Base-by-base conservation (phyloP, 2,113 vertebrate species). In the Brachypodius melanocephalos region DNA sequence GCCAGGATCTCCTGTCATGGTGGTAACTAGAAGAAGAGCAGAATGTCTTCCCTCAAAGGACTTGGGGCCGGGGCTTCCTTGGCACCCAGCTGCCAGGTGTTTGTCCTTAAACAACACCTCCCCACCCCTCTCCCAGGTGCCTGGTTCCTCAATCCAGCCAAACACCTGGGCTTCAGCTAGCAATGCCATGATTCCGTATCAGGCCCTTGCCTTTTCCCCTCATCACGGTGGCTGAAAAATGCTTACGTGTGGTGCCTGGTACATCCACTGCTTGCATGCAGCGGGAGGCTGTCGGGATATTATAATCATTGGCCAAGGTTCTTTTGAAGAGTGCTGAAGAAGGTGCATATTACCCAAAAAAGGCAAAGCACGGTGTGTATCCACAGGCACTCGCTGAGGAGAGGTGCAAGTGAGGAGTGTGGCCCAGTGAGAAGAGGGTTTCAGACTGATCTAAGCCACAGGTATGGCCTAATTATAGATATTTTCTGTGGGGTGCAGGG, bases 381-480 rank as follows among this genome's bases (percentile, higher is more conserved):
- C 21, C 49, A 29, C 0, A 1, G 65, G 12, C 31, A 14, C 19
- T 49, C 40, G 17, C 42, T 62, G 55, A 45, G 61, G 28, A 51
- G 36, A 43, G 71, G 40, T 8, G 18, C 63, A 61, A 62, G 17
- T n/a, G 40, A 49, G 32, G 22, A 77, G 4, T 0, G 0, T 0
- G 3, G 45, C 8, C 25, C 18, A 21, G 40, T 25, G 22, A 55
- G 26, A 69, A 78, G 31, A 8, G 18, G 8, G 3, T 71, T 74
- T 81, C 66, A 48, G 31, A 22, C 22, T 25, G 9, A 38, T 32
- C 17, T 58, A 59, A 80, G 24, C 14, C 38, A 32, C 20, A 48
- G 67, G 18, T 29, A 28, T 22, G 14, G 17, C 2, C 48, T 69
- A 34, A 65, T 83, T 62, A 66, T 6, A 46, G 17, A 29, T 24